Percentiles rank a stretch among this genome's conserved stretches.
Evolutionary conservation across 53 echinoderm and acorn worm genomes (phyloP).

Genomic region (Mesocentrotus franciscanus): DNA sequence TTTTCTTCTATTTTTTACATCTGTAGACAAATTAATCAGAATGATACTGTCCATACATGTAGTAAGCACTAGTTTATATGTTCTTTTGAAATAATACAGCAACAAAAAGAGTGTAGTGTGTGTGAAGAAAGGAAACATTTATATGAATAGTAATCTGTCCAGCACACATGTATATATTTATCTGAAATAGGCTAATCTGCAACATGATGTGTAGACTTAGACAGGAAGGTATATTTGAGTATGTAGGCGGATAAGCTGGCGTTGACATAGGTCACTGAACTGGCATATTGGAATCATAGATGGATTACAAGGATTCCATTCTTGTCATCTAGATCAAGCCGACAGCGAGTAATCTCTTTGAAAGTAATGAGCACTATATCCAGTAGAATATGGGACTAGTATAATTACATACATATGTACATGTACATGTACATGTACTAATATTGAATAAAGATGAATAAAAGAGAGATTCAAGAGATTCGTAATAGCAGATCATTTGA

Average conservation of each 20-base stretch:
- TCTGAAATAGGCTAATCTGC: neutral
- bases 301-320: constrained; percentile 34
- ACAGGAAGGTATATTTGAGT: constrained; percentile 12
- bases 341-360: neutral
- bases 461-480: too few species aligned
- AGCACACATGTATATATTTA: neutral
- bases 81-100: too few species aligned
- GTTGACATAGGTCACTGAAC: constrained; percentile 51
- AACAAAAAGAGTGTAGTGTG: too few species aligned
- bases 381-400: too few species aligned
- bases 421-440: neutral
- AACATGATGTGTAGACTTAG: constrained; percentile 1
- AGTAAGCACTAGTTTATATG: neutral
- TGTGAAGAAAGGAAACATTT: neutral
- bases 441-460: too few species aligned
- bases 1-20: too few species aligned
- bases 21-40: too few species aligned
- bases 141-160: neutral
- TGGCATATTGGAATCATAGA: constrained; percentile 25
- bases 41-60: neutral
- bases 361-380: neutral
- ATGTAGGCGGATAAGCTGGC: constrained; percentile 31
- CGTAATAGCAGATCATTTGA: too few species aligned
- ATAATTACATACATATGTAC: neutral
- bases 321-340: neutral